Evolutionary conservation across 2,888 invertebrate species (phyloP), one percentile per base, ranked within the genome.

Genomic region (Thecophora atra): DNA sequence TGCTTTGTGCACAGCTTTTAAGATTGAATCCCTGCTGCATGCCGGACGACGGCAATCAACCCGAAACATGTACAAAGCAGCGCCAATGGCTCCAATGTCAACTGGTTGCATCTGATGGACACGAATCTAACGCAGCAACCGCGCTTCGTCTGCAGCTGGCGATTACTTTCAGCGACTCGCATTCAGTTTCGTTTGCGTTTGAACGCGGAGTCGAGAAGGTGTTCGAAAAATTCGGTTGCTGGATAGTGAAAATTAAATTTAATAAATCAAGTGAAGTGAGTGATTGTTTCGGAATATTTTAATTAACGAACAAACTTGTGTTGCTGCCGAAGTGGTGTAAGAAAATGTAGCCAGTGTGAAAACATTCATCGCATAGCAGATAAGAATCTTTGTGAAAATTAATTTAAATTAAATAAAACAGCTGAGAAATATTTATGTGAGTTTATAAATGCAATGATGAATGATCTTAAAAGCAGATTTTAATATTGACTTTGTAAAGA

Each of bases 91-190:
- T 58, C 28, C 58, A 58, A 58, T 58, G 58, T 58, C 58, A 58
- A 58, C 58, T 28, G 28, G 58, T 58, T 58, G 58, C 58, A 58
- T 58, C 28, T 58, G 24, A 58, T 5, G 26, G 6, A 56, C 13
- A 37, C 37, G 37, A 37, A 11, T 37, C n/a, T n/a, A n/a, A 37
- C 37, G 37, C 30, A 30, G 30, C 30, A 30, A 17, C 47, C 47
- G 17, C 4, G n/a, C 47, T 5, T 37, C 37, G 37, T 37, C 47
- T 47, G 15, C 15, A n/a, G 47, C 17, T 17, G 47, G 47, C 47
- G 47, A 17, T 17, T 11, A 47, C 47, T n/a, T 37, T 15, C 47
- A n/a, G 13, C 47, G 47, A 11, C 24, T 58, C 58, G 28, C 58
- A 28, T 58, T 58, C 28, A 58, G 58, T 58, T 58, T 58, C 58